Conservation (phyloP, 2,113 vertebrate genomes). For the Ovis canadensis region DNA sequence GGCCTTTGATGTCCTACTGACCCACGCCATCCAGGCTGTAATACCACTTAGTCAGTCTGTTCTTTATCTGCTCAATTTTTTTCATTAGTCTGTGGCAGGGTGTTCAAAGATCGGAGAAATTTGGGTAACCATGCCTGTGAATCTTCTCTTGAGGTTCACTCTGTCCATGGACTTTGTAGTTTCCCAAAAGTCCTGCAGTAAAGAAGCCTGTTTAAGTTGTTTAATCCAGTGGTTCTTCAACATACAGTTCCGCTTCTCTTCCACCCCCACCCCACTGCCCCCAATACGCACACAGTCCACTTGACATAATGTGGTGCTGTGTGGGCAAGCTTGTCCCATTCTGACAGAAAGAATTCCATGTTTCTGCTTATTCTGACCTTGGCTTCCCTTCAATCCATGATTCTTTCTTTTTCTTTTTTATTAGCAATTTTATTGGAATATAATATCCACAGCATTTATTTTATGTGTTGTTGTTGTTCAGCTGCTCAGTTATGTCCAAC, state of each 20-base stretch:
- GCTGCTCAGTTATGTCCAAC: background rate
- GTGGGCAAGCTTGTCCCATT: background rate
- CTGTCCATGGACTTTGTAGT: background rate
- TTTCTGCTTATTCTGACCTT: background rate
- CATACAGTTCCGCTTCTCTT: accelerated
- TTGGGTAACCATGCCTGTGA: background rate
- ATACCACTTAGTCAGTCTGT: background rate
- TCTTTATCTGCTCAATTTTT: background rate
- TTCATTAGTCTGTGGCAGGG: background rate
- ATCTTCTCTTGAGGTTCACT: background rate
- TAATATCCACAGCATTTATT: background rate
- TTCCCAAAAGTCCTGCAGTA: background rate
- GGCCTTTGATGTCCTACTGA: background rate
- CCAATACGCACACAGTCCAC: accelerated
- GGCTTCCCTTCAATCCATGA: background rate
- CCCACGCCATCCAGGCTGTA: accelerated
- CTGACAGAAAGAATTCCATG: background rate
- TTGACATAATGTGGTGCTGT: background rate
- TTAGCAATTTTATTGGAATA: background rate
- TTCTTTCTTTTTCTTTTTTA: background rate
- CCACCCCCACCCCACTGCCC: no score
- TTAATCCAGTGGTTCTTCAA: background rate
- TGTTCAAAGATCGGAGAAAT: background rate
- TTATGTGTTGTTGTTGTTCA: background rate
- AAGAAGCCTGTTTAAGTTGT: background rate